These are phyloP conservation scores for Cyanoramphus novaezelandiae DNA, from an alignment of 2,113 vertebrate genomes.

Conservation along the genomic window DNA sequence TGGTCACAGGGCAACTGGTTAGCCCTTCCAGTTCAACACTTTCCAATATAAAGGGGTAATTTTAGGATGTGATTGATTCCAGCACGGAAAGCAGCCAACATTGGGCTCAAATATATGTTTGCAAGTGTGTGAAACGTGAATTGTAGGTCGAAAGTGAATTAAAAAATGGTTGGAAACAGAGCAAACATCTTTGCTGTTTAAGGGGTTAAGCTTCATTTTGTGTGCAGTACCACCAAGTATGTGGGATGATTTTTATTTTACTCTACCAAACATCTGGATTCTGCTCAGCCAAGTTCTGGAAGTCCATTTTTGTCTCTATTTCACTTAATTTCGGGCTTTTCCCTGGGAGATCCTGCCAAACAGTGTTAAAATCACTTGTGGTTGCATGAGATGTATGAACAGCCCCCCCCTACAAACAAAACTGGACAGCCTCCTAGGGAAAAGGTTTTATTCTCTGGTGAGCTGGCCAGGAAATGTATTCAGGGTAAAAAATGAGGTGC, in stretches of 20 bases:
- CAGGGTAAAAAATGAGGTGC: neutral
- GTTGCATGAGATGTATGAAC: neutral
- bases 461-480: neutral
- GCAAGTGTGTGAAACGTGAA: rapidly evolving
- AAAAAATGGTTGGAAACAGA: rapidly evolving
- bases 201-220: neutral
- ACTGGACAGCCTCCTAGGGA: neutral
- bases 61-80: neutral
- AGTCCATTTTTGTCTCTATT: neutral
- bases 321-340: neutral
- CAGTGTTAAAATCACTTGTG: neutral
- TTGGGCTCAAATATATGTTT: neutral
- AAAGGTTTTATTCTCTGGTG: neutral
- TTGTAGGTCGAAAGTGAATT: rapidly evolving
- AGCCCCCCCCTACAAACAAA: neutral
- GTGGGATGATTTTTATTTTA: neutral
- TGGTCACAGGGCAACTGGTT: neutral
- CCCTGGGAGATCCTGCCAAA: neutral
- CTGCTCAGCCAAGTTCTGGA: neutral
- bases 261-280: neutral
- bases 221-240: neutral
- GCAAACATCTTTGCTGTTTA: neutral
- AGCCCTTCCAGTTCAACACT: neutral
- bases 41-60: neutral
- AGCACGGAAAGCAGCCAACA: neutral